Conservation (phyloP, 2,797 vertebrate species). For the Siniperca undulata region DNA sequence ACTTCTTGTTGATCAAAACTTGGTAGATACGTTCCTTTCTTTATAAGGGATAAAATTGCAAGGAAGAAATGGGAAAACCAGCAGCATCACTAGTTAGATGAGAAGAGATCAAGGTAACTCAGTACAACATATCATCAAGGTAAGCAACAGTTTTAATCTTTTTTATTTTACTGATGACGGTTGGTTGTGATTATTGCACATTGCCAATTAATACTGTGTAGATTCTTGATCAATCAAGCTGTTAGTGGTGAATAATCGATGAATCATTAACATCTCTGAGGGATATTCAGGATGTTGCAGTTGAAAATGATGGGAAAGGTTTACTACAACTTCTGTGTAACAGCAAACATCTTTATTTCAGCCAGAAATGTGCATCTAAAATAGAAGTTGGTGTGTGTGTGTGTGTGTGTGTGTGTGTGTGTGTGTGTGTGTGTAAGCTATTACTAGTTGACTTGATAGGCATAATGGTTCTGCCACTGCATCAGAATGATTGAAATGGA, state of each 20-base stretch:
- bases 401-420: conserved; percentile 13
- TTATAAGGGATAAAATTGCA: conserved; percentile 1
- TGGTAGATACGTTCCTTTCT: conserved; percentile 2
- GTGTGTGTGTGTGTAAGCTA: conserved; percentile 34
- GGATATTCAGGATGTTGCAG: background rate
- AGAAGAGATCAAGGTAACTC: background rate
- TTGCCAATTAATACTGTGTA: background rate
- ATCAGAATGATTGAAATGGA: conserved; percentile 68
- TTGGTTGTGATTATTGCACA: no score
- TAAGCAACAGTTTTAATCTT: background rate
- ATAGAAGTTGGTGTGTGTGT: conserved; percentile 5
- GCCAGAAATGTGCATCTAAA: conserved; percentile 11
- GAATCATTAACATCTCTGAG: background rate
- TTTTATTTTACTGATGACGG: background rate
- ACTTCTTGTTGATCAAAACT: conserved; percentile 15
- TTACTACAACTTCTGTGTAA: conserved; percentile 7
- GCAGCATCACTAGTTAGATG: conserved; percentile 7
- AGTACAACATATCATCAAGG: background rate
- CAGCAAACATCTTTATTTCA: conserved; percentile 24
- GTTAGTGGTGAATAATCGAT: background rate
- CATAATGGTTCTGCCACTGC: conserved; percentile 56
- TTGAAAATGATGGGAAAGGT: conserved; percentile 1
- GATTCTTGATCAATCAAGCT: background rate
- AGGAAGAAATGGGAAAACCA: conserved; percentile 9
- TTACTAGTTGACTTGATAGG: conserved; percentile 60